phyloP scores from a whole-genome alignment of 1,140 invertebrate genomes.

The Penaeus chinensis region DNA sequence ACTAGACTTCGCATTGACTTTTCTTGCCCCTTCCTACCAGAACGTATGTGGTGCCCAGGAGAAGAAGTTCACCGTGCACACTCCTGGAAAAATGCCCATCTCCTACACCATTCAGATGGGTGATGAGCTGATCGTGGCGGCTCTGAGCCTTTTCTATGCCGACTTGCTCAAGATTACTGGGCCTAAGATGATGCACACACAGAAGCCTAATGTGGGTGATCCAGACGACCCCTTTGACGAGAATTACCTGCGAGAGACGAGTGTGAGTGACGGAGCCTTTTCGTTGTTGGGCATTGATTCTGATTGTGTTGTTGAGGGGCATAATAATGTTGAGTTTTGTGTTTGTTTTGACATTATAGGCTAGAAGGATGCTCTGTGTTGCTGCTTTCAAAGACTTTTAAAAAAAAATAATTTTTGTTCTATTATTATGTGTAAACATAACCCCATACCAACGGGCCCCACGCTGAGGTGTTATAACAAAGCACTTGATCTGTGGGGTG shows the following conservation, averaged over 20 bases:
- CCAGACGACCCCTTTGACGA: constrained; percentile 95
- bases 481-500: no score
- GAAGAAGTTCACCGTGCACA: constrained; percentile 80
- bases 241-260: constrained; percentile 89
- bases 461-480: no score
- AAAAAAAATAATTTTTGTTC: no score
- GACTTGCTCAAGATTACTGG: constrained; percentile 78
- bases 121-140: constrained; percentile 93
- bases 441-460: no score
- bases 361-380: no score
- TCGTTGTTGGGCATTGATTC: not conserved
- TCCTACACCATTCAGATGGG: constrained; percentile 85
- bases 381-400: no score
- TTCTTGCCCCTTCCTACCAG: constrained; percentile 65
- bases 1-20: not conserved
- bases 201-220: constrained; percentile 82
- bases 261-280: constrained; percentile 71
- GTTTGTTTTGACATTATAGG: no score
- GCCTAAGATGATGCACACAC: constrained; percentile 73
- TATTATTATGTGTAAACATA: no score
- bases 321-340: no score
- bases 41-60: constrained; percentile 87
- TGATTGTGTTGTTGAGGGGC: not conserved
- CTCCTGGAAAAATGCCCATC: constrained; percentile 77
- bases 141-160: constrained; percentile 87